phyloP scores from a whole-genome alignment of 2,797 vertebrate species.

The Parauchenoglanis punctatus region DNA sequence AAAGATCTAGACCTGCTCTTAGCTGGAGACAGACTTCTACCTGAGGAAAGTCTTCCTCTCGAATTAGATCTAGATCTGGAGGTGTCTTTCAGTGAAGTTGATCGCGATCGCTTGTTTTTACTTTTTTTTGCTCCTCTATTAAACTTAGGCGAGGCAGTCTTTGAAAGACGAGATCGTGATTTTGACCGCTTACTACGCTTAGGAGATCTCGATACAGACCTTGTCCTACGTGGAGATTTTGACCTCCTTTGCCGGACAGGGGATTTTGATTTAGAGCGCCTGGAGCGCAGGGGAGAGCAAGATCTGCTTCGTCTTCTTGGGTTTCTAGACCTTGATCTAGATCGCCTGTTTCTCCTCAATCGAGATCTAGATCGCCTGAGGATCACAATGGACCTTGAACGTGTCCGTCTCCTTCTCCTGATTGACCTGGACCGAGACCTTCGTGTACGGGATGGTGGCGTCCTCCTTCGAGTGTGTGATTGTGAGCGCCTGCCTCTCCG shows the following conservation, averaged over 20 bases:
- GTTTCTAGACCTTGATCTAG: conserved; percentile 58
- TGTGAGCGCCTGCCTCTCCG: conserved; percentile 74
- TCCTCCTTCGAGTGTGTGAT: conserved; percentile 72
- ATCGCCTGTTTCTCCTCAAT: conserved; percentile 60
- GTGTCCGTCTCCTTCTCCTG: conserved; percentile 68
- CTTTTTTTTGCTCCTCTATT: conserved; percentile 68
- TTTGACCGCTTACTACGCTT: conserved; percentile 69
- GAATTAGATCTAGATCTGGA: conserved; percentile 74
- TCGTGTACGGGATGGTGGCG: conserved; percentile 70
- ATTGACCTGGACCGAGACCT: conserved; percentile 72
- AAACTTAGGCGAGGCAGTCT: conserved; percentile 68
- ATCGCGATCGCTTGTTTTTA: conserved; percentile 57
- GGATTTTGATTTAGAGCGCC: conserved; percentile 66
- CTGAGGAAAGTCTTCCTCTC: conserved; percentile 64
- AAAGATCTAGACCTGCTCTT: conserved; percentile 61
- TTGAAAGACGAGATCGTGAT: conserved; percentile 70
- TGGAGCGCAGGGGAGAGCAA: conserved; percentile 65
- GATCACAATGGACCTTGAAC: conserved; percentile 73
- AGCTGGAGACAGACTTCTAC: conserved; percentile 67
- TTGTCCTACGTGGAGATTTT: conserved; percentile 59
- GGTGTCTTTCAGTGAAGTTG: conserved; percentile 63
- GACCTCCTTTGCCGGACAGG: conserved; percentile 50
- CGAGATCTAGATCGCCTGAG: conserved; percentile 61
- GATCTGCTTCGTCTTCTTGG: conserved; percentile 56
- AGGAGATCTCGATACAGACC: conserved; percentile 69